phyloP scores from a whole-genome alignment of 2,888 invertebrate species.

The Falcaria lacertinaria region DNA sequence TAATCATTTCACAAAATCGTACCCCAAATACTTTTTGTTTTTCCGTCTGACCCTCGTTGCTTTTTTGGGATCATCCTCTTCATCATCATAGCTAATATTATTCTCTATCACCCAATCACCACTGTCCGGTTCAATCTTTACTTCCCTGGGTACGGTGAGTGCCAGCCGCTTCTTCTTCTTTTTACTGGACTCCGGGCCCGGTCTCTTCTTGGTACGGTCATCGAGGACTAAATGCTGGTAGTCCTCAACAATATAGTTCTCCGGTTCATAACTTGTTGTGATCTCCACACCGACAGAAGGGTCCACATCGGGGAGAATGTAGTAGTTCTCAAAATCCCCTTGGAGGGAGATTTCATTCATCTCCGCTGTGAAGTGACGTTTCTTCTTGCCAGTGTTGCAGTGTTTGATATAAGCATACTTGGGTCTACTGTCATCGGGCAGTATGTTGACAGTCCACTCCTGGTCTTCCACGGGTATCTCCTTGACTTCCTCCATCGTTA shows the following conservation, averaged over 20 bases:
- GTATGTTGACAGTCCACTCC: constrained; percentile 68
- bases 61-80: constrained; percentile 59
- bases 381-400: constrained; percentile 62
- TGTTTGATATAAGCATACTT: constrained; percentile 72
- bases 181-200: constrained; percentile 40
- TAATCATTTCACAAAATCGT: constrained; percentile 64
- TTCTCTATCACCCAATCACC: constrained; percentile 65
- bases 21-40: constrained; percentile 72
- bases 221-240: constrained; percentile 62
- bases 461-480: constrained; percentile 50
- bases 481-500: constrained; percentile 67
- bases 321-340: constrained; percentile 69
- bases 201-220: constrained; percentile 51
- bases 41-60: constrained; percentile 61
- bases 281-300: constrained; percentile 66
- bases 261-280: constrained; percentile 65
- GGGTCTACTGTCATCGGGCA: constrained; percentile 56
- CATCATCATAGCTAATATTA: constrained; percentile 53
- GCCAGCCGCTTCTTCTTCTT: constrained; percentile 44
- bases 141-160: constrained; percentile 26
- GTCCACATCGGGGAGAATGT: constrained; percentile 69
- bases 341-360: constrained; percentile 66
- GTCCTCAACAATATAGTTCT: constrained; percentile 64
- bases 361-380: constrained; percentile 63
- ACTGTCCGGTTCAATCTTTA: constrained; percentile 31